Evolutionary conservation across 2,888 invertebrate species (phyloP).

Genomic region (Tipula helvola): DNA sequence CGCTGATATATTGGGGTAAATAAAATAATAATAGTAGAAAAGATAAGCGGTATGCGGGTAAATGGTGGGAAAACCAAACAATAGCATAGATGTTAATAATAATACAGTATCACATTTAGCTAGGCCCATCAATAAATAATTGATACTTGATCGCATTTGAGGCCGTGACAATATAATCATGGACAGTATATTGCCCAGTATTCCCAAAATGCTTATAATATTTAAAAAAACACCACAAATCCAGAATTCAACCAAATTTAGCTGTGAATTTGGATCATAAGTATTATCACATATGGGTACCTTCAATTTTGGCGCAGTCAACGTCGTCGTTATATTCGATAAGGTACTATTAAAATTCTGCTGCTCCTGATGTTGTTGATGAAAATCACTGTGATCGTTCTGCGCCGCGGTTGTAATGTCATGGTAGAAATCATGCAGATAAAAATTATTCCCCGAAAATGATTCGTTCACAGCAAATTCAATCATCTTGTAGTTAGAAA

Average conservation of each 20-base stretch:
- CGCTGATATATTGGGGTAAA: slow-evolving; percentile 70
- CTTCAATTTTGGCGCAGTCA: not conserved
- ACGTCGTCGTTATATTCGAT: not conserved
- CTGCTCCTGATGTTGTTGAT: not conserved
- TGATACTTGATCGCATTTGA: slow-evolving; percentile 92
- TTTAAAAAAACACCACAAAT: slow-evolving; percentile 72
- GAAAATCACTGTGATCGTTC: not conserved
- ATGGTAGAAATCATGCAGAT: not conserved
- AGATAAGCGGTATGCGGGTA: slow-evolving; percentile 68
- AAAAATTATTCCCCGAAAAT: not conserved
- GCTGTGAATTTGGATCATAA: slow-evolving; percentile 23
- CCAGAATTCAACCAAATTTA: slow-evolving; percentile 59
- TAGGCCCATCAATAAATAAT: slow-evolving; percentile 84
- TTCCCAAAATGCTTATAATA: slow-evolving; percentile 66
- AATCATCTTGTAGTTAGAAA: not conserved
- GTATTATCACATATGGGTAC: slow-evolving; percentile 11
- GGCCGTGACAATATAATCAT: slow-evolving; percentile 84
- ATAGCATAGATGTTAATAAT: slow-evolving; percentile 69
- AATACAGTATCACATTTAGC: slow-evolving; percentile 89
- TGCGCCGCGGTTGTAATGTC: not conserved
- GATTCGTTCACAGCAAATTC: not conserved
- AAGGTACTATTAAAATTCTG: not conserved
- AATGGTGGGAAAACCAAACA: slow-evolving; percentile 79
- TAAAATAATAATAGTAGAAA: slow-evolving; percentile 63
- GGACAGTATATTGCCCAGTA: slow-evolving; percentile 81